These are phyloP conservation scores for Paedocypris micromegethes DNA, from an alignment of 2,797 vertebrate genomes.

Conservation along the genomic window DNA sequence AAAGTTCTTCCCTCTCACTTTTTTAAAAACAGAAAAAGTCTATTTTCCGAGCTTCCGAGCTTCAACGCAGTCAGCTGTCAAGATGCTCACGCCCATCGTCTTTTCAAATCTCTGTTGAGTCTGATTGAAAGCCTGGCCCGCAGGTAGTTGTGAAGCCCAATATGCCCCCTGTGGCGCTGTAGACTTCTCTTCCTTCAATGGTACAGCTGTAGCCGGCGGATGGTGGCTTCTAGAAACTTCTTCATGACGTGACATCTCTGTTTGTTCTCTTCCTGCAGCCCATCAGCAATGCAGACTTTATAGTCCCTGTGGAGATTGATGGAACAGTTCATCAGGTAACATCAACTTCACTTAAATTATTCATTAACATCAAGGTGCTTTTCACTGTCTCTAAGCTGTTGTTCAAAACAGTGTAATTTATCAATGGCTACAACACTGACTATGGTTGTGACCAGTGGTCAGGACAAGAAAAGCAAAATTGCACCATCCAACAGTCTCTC, in stretches of 20 bases:
- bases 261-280: constrained; percentile 66
- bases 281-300: constrained; percentile 91
- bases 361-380: not conserved
- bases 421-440: too few relatives aligned
- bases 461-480: too few relatives aligned
- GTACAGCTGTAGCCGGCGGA: constrained; percentile 2
- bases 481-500: too few relatives aligned
- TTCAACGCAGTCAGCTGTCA: constrained; percentile 41
- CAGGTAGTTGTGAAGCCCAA: constrained; percentile 13
- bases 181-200: constrained; percentile 1
- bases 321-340: constrained; percentile 96
- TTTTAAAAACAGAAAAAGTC: constrained; percentile 20
- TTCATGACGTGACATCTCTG: constrained; percentile 32
- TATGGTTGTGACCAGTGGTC: too few relatives aligned
- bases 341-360: constrained; percentile 1
- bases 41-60: constrained; percentile 27
- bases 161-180: not conserved
- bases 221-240: not conserved
- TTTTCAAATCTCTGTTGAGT: constrained; percentile 4
- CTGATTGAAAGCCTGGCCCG: constrained; percentile 32
- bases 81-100: not conserved
- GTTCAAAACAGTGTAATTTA: not conserved
- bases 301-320: constrained; percentile 87
- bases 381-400: not conserved
- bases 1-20: not conserved